phyloP scores from a whole-genome alignment of 2,113 vertebrate species.

The Nesoenas mayeri region DNA sequence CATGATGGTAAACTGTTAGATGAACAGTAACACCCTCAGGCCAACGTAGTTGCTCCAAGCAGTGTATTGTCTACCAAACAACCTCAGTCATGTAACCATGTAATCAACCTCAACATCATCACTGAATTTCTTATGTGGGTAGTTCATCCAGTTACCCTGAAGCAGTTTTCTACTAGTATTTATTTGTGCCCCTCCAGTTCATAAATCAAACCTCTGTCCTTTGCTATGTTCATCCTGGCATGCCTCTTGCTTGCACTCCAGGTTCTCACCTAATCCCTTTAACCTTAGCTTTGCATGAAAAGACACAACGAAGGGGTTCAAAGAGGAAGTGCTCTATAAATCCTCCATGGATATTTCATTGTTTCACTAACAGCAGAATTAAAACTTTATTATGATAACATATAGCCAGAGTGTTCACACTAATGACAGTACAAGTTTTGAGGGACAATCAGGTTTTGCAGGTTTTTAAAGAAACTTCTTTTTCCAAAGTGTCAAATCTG shows the following conservation, averaged over 20 bases:
- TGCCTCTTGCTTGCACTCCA: not conserved
- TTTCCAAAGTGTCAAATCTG: not conserved
- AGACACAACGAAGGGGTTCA: not conserved
- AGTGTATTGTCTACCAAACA: not conserved
- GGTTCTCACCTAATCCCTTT: not conserved
- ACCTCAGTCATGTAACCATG: not conserved
- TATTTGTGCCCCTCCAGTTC: not conserved
- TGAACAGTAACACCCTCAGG: not conserved
- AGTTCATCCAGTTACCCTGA: not conserved
- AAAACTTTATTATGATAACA: not conserved
- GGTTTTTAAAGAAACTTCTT: not conserved
- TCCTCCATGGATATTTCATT: not conserved
- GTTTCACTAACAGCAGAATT: not conserved
- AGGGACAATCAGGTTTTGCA: not conserved
- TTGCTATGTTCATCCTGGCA: not conserved
- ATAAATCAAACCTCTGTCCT: not conserved
- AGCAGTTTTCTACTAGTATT: not conserved
- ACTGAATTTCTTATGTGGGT: not conserved
- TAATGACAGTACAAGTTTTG: not conserved
- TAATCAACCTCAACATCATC: not conserved
- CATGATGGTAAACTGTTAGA: not conserved
- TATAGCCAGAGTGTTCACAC: not conserved
- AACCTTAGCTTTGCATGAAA: not conserved
- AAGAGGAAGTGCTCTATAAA: not conserved
- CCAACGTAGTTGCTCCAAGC: not conserved